A percentile compares a stretch with the other conserved stretches of the same genome.
These are phyloP conservation scores for Cerastis rubricosa DNA, from an alignment of 2,888 invertebrate genomes.

Conservation along the genomic window DNA sequence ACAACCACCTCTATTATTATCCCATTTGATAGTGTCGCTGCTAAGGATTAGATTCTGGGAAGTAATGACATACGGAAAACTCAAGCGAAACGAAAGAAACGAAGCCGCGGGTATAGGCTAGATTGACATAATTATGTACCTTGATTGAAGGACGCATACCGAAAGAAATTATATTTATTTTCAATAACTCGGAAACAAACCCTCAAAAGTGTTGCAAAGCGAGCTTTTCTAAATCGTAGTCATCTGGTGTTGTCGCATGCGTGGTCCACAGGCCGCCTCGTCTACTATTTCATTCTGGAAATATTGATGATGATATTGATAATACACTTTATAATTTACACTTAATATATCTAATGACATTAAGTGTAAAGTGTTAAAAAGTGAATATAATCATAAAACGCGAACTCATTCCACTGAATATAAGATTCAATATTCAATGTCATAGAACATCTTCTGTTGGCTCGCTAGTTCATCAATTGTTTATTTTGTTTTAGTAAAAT, in stretches of 20 bases:
- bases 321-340: background rate
- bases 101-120: no score
- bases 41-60: no score
- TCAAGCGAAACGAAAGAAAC: no score
- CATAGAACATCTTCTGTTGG: background rate
- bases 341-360: background rate
- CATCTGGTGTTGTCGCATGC: background rate
- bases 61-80: no score
- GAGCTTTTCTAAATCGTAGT: background rate
- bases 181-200: background rate
- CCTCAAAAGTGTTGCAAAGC: background rate
- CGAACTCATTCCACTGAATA: background rate
- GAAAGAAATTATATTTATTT: background rate
- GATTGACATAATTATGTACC: background rate
- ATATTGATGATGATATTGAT: background rate
- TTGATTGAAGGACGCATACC: background rate
- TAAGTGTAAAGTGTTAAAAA: no score
- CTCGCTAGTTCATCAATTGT: background rate
- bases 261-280: background rate
- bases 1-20: no score
- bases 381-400: background rate
- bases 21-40: no score
- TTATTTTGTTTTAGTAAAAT: constrained; percentile 86
- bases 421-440: background rate
- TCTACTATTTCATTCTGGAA: background rate